Evolutionary conservation across 2,113 vertebrate genomes (phyloP), one percentile per base, ranked within the genome.

Genomic region (Passer montanus): DNA sequence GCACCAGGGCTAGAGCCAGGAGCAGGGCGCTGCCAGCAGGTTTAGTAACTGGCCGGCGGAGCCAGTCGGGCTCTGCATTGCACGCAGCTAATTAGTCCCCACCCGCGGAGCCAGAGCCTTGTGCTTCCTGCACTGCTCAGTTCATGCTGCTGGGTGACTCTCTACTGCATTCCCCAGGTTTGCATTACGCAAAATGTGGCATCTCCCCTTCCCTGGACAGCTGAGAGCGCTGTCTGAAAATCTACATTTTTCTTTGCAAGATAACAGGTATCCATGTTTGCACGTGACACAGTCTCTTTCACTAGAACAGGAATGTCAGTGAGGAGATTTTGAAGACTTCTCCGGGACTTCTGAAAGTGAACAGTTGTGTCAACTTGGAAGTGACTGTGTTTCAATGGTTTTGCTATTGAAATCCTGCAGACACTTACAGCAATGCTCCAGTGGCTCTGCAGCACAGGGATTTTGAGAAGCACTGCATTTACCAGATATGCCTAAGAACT

Each of bases 1-100:
- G 95, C 66, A 96, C 90, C 91, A 93, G 95, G 93, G 91, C 93
- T 95, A 90, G 87, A 81, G 90, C 77, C 90, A 73, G 77, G 28
- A 91, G 69, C 0, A 1, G 47, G 84, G 76, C 14, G 76, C 84
- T 56, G 16, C 13, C 8, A 47, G 82, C 55, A 41, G 55, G 60
- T 81, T 84, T 44, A 62, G 77, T 37, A 81, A 66, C 46, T 0
- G 50, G 12, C 64, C 1, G 1, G 81, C 62, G 3, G 60, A 78
- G 90, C 47, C 69, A 73, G 87, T 27, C 5, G 55, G 50, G 88
- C 16, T 78, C 85, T 49, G 69, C 47, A 23, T 62, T n/a, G 74
- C 88, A 53, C 10, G 2, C 9, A 22, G 64, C 7, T 87, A 66
- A 84, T 89, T 74, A 93, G 50, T 67, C 69, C 74, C 64, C 94